These are phyloP conservation scores for Nothobranchius furzeri DNA, from an alignment of 2,113 vertebrate species.

Conservation along the genomic window DNA sequence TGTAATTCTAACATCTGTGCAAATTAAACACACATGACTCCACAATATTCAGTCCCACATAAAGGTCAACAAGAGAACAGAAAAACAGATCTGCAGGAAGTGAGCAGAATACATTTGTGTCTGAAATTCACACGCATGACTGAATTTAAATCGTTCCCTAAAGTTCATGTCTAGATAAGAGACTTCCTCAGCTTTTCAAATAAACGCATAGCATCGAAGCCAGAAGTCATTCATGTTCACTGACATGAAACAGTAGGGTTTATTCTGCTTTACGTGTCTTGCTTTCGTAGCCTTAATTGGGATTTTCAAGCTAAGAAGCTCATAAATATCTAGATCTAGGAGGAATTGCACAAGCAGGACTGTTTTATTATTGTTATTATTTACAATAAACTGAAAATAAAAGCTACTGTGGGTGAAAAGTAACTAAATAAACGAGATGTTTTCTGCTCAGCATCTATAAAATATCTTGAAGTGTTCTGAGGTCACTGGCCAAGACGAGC, in stretches of 20 bases:
- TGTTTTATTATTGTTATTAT: neutral
- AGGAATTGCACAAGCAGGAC: neutral
- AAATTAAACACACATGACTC: neutral
- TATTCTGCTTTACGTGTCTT: neutral
- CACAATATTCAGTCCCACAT: neutral
- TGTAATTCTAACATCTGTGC: constrained; percentile 43
- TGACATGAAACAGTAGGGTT: neutral
- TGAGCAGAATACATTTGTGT: neutral
- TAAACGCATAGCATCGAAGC: neutral
- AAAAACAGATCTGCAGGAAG: neutral
- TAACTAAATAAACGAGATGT: neutral
- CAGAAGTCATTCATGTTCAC: neutral
- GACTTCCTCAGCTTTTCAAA: neutral
- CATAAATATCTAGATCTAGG: too few species aligned
- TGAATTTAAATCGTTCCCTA: neutral
- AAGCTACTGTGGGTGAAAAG: neutral
- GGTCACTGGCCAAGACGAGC: constrained; percentile 41
- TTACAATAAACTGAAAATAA: neutral
- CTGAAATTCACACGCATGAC: neutral
- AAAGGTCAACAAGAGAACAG: constrained; percentile 1
- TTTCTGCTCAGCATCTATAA: neutral
- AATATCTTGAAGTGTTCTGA: constrained; percentile 41
- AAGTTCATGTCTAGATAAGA: neutral
- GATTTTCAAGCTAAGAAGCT: neutral
- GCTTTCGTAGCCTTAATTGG: neutral